A percentile compares a stretch with the other conserved stretches of the same genome.
Conservation (phyloP, 2,888 invertebrate species). For the Agriopis aurantiaria region DNA sequence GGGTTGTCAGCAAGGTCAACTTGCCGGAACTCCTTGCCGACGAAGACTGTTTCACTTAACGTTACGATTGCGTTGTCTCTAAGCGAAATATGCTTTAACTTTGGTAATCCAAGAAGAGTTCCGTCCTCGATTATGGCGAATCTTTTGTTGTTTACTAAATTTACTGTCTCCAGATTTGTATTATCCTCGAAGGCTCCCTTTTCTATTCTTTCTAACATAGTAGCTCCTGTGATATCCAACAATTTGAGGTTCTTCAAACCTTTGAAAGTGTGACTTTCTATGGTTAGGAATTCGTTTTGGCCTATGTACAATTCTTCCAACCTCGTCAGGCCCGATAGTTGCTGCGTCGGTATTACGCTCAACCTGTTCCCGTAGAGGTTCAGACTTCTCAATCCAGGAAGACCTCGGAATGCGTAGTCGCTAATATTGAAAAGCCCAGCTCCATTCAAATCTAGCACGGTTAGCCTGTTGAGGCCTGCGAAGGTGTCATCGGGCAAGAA, state of each 20-base stretch:
- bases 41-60: conserved; percentile 92
- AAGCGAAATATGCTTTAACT: conserved; percentile 91
- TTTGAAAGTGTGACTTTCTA: conserved; percentile 91
- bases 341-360: conserved; percentile 90
- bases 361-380: conserved; percentile 94
- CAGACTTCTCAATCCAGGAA: conserved; percentile 91
- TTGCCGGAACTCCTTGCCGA: conserved; percentile 91
- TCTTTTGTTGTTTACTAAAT: conserved; percentile 92
- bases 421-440: conserved; percentile 93
- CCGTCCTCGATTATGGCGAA: conserved; percentile 91
- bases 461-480: conserved; percentile 90
- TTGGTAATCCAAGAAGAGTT: conserved; percentile 92
- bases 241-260: conserved; percentile 92
- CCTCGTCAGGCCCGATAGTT: conserved; percentile 89
- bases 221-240: conserved; percentile 92
- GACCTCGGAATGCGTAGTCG: conserved; percentile 91
- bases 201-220: conserved; percentile 90
- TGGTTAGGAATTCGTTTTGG: conserved; percentile 91
- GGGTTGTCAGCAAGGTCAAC: conserved; percentile 94
- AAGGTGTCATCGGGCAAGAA: conserved; percentile 92
- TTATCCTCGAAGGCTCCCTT: conserved; percentile 93
- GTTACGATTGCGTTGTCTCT: conserved; percentile 92
- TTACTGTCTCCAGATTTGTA: conserved; percentile 92
- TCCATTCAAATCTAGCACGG: conserved; percentile 92
- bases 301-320: conserved; percentile 93